Percentiles rank a stretch among this genome's conserved stretches.
phyloP scores from a whole-genome alignment of 2,888 invertebrate genomes.

The Anthrax anthrax region DNA sequence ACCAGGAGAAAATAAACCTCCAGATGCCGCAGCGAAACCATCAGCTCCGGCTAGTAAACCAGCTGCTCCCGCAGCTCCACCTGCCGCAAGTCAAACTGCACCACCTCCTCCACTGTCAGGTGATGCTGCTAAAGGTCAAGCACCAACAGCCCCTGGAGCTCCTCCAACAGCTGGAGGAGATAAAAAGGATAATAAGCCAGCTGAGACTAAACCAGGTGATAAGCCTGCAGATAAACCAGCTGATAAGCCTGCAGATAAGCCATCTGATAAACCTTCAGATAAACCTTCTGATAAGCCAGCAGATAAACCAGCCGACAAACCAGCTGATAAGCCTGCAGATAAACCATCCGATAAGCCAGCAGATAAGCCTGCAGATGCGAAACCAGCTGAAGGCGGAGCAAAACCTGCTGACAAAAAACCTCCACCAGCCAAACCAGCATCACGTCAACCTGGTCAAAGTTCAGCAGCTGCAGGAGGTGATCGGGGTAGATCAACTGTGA shows the following conservation, averaged over 20 bases:
- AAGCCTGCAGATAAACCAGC: constrained; percentile 23
- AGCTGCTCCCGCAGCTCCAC: constrained; percentile 1
- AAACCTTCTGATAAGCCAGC: constrained; percentile 19
- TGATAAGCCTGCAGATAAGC: constrained; percentile 3
- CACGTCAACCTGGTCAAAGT: constrained; percentile 29
- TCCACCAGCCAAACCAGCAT: constrained; percentile 22
- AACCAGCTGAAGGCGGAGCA: constrained; percentile 10
- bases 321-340: constrained; percentile 6
- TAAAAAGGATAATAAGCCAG: constrained; percentile 15
- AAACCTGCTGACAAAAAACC: constrained; percentile 23
- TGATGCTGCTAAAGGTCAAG: constrained; percentile 22
- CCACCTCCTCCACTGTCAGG: constrained; percentile 23
- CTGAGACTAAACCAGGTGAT: constrained; percentile 9
- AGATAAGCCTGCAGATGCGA: constrained; percentile 9
- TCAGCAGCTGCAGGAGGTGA: constrained; percentile 37
- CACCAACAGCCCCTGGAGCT: constrained; percentile 19
- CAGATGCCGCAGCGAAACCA: constrained; percentile 2
- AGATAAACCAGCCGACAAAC: background rate
- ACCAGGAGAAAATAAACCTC: background rate
- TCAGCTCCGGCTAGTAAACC: constrained; percentile 5
- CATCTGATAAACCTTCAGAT: constrained; percentile 6
- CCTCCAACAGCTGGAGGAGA: constrained; percentile 15
- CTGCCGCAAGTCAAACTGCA: constrained; percentile 3
- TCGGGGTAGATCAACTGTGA: constrained; percentile 56
- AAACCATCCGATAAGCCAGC: constrained; percentile 16